Evolutionary conservation across 2,113 vertebrate species (phyloP), one percentile per base, ranked within the genome.

Genomic region (Gasterosteus aculeatus): DNA sequence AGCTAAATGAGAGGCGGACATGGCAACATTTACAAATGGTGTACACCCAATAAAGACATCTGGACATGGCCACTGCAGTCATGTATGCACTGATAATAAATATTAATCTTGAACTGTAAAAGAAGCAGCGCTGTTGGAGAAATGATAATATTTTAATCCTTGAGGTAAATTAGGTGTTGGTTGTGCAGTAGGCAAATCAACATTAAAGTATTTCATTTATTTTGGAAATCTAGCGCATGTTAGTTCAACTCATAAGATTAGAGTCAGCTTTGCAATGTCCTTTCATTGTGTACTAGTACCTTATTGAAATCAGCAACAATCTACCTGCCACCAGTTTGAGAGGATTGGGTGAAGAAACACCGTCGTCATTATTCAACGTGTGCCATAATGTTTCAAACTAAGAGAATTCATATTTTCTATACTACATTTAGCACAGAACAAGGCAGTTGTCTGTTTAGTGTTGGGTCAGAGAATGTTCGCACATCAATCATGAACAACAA

Each of bases 331-430:
- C 38, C 16, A 3, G 39, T 57, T 26, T 70, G 3, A 41, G 39
- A 35, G 68, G 15, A 42, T 2, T n/a, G 18, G 8, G 53, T 57
- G 11, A 31, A 31, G 41, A 77, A 67, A 73, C 12, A 31, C 12
- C 47, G 12, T 8, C 7, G 56, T 62, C 15, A 56, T n/a, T 73
- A 47, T 69, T 58, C 41, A 69, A 42, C 35, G 26, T 19, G 63
- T 80, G 77, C 75, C 58, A 54, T 69, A 10, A 60, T 60, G 38
- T 65, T 42, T 56, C 46, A 41, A 31, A 66, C 49, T 54, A 38
- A 8, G 3, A 49, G n/a, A 15, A 26, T 26, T 77, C 16, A 44
- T 10, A 29, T 69, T 44, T 53, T 18, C 31, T 47, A 1, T 16
- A 10, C 18, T 26, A 18, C 58, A 49, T 46, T 18, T 26, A 59